Evolutionary conservation across 2,888 invertebrate species (phyloP).

Genomic region (Drosophila picticornis): DNA sequence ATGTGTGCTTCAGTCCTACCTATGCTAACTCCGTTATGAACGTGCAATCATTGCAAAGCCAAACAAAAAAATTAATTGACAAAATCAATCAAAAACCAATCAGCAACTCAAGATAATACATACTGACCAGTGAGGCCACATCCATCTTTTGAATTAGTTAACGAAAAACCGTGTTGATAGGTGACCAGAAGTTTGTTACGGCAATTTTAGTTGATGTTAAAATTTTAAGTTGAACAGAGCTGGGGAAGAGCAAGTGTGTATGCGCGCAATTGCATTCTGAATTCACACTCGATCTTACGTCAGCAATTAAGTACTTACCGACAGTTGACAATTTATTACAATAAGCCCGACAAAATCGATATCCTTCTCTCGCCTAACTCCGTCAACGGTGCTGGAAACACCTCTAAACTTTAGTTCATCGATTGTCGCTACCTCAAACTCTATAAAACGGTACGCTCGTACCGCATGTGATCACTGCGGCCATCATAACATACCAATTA

Average conservation of each 20-base stretch:
- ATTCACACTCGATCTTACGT: constrained; percentile 5
- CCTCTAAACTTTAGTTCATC: constrained; percentile 5
- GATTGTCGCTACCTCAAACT: constrained; percentile 46
- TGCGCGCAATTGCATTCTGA: constrained; percentile 12
- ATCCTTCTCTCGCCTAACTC: constrained; percentile 68
- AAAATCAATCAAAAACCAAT: constrained; percentile 75
- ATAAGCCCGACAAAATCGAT: constrained; percentile 75
- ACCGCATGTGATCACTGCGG: constrained; percentile 83
- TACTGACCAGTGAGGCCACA: constrained; percentile 12
- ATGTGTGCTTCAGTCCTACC: constrained; percentile 17
- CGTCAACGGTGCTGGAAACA: constrained; percentile 26
- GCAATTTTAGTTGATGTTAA: constrained; percentile 62
- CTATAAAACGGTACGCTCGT: constrained; percentile 71
- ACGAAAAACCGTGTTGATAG: constrained; percentile 3
- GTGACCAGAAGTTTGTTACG: constrained; percentile 8
- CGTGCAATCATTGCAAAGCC: constrained; percentile 19
- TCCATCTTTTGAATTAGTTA: constrained; percentile 25
- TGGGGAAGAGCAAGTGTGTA: constrained; percentile 12
- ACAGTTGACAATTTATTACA: constrained; percentile 69
- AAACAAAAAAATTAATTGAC: constrained; percentile 25
- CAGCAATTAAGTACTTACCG: constrained; percentile 65
- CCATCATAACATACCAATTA: constrained; percentile 82
- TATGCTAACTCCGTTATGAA: constrained; percentile 20
- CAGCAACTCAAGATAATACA: constrained; percentile 27
- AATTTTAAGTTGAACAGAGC: constrained; percentile 57